phyloP scores from a whole-genome alignment of 2,113 vertebrate species.

The Neopipo cinnamomea region DNA sequence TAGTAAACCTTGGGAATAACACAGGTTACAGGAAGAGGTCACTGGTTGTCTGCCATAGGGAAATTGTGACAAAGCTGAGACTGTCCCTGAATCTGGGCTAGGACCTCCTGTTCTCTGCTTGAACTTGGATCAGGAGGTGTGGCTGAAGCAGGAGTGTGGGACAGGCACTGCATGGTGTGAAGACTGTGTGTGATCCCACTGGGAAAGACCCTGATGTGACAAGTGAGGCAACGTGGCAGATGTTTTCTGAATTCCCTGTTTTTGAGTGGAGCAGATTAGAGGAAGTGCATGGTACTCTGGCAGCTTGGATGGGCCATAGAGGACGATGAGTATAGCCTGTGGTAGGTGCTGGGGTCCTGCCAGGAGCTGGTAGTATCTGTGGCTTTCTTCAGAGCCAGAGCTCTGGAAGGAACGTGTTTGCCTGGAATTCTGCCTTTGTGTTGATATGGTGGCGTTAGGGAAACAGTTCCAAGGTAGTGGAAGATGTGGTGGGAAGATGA shows the following conservation, averaged over 20 bases:
- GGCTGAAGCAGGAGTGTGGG: not conserved
- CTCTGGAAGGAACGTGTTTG: not conserved
- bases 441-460: not conserved
- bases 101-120: not conserved
- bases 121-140: not conserved
- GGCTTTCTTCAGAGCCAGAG: not conserved
- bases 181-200: not conserved
- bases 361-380: not conserved
- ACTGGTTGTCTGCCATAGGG: not conserved
- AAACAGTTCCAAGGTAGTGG: not conserved
- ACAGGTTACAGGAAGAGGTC: not conserved
- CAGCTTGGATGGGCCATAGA: not conserved
- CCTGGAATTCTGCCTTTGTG: not conserved
- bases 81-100: not conserved
- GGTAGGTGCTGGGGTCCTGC: not conserved
- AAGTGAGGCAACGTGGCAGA: not conserved
- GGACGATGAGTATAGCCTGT: rapidly evolving
- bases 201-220: not conserved
- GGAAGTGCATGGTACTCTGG: not conserved
- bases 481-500: not conserved
- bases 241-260: not conserved
- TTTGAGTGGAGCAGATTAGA: not conserved
- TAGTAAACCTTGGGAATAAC: not conserved
- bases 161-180: rapidly evolving
- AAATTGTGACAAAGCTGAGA: not conserved